phyloP scores from a whole-genome alignment of 2,888 invertebrate species.

The Pyrgus malvae region DNA sequence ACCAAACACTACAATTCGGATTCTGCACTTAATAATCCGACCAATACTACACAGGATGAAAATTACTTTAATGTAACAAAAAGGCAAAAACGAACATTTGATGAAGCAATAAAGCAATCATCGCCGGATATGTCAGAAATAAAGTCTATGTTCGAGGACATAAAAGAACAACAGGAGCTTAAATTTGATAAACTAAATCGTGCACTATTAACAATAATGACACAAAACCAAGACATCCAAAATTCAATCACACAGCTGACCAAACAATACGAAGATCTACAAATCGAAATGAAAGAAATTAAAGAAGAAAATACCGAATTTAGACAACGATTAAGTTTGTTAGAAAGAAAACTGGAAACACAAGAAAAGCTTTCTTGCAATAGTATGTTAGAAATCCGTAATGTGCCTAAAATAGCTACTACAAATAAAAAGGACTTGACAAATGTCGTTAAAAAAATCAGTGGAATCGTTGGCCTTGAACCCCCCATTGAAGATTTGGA shows the following conservation, averaged over 20 bases:
- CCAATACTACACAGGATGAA: not conserved
- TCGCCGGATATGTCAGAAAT: not conserved
- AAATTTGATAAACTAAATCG: not conserved
- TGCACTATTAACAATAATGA: conserved; percentile 10
- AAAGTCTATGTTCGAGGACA: not conserved
- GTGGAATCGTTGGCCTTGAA: conserved; percentile 10
- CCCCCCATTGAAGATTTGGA: conserved; percentile 20
- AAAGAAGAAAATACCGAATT: conserved; percentile 3
- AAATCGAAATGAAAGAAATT: conserved; percentile 5
- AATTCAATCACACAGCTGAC: conserved; percentile 4
- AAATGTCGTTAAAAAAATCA: conserved; percentile 18
- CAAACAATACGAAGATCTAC: conserved; percentile 10
- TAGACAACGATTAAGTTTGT: not conserved
- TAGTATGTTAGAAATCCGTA: conserved; percentile 5
- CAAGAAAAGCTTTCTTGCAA: not conserved
- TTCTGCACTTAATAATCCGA: not conserved
- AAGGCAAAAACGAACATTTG: not conserved
- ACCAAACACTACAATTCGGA: not conserved
- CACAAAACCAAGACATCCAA: conserved; percentile 21
- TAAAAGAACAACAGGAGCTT: not conserved
- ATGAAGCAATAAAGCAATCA: not conserved
- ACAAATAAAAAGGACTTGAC: conserved; percentile 24
- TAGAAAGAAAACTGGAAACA: not conserved
- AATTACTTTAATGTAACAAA: not conserved
- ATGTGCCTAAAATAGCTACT: not conserved